Percentiles rank a stretch among this genome's conserved stretches.
Evolutionary conservation across 2,797 vertebrate genomes (phyloP).

Genomic region (Eospalax fontanierii): DNA sequence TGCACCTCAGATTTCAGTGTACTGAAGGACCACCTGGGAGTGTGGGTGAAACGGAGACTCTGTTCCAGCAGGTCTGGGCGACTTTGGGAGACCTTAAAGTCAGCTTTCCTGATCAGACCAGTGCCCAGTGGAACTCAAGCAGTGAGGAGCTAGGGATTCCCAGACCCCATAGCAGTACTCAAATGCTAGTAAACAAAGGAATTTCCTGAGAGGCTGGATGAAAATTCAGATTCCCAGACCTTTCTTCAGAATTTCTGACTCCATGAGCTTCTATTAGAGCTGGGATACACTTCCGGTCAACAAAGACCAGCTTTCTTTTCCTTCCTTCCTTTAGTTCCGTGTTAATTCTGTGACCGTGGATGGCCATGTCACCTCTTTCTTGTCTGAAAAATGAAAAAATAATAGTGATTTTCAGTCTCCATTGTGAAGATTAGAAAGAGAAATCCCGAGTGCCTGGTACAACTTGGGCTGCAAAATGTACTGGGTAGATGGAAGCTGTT

Average conservation of each 20-base stretch:
- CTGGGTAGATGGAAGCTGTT: rapidly evolving
- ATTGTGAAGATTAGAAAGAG: not conserved
- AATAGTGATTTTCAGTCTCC: not conserved
- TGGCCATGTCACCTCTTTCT: not conserved
- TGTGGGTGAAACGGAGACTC: not conserved
- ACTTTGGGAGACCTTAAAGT: not conserved
- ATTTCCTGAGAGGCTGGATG: not conserved
- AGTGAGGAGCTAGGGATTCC: not conserved
- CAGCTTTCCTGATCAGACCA: not conserved
- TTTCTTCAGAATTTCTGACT: not conserved
- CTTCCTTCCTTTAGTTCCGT: no score
- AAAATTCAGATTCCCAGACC: not conserved
- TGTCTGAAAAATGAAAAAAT: not conserved
- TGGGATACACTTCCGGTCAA: no score
- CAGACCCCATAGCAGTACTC: not conserved
- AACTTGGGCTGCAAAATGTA: not conserved
- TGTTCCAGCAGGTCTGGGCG: no score
- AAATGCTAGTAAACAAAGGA: not conserved
- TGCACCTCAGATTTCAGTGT: not conserved
- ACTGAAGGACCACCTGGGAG: not conserved
- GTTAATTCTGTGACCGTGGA: not conserved
- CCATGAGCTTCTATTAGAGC: not conserved
- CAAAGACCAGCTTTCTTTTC: not conserved
- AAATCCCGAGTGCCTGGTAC: not conserved
- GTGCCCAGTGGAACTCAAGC: no score